phyloP scores from a whole-genome alignment of 2,888 invertebrate genomes.

The Caenorhabditis wallacei region DNA sequence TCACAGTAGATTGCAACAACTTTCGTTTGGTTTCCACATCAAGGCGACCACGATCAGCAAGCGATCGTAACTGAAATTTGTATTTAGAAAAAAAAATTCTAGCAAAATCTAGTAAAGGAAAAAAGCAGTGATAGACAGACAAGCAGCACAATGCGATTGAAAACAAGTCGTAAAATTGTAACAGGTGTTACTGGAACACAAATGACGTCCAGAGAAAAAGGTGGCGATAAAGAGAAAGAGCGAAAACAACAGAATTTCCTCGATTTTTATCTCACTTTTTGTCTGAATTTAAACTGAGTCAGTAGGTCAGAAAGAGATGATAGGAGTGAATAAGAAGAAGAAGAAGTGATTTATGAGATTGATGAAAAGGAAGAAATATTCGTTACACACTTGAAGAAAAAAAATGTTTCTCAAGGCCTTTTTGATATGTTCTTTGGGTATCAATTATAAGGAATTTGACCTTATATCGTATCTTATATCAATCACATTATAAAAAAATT shows the following conservation, averaged over 20 bases:
- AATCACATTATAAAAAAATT: no score
- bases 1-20: conserved; percentile 64
- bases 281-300: conserved; percentile 5
- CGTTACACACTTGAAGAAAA: no score
- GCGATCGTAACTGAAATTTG: conserved; percentile 65
- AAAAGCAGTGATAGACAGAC: conserved; percentile 35
- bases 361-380: not conserved
- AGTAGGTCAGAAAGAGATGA: not conserved
- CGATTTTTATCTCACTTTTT: conserved; percentile 2
- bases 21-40: conserved; percentile 68
- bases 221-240: not conserved
- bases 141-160: conserved; percentile 27
- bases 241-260: conserved; percentile 8
- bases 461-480: no score
- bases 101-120: not conserved
- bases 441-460: no score
- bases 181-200: conserved; percentile 51
- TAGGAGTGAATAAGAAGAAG: not conserved
- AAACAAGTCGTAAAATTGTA: conserved; percentile 44
- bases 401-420: no score
- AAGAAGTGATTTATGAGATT: conserved; percentile 8
- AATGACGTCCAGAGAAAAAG: conserved; percentile 19
- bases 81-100: not conserved
- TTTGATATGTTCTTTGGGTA: no score
- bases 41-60: conserved; percentile 70